These are phyloP conservation scores for Diorhabda sublineata DNA, from an alignment of 1,140 invertebrate species.

Conservation along the genomic window DNA sequence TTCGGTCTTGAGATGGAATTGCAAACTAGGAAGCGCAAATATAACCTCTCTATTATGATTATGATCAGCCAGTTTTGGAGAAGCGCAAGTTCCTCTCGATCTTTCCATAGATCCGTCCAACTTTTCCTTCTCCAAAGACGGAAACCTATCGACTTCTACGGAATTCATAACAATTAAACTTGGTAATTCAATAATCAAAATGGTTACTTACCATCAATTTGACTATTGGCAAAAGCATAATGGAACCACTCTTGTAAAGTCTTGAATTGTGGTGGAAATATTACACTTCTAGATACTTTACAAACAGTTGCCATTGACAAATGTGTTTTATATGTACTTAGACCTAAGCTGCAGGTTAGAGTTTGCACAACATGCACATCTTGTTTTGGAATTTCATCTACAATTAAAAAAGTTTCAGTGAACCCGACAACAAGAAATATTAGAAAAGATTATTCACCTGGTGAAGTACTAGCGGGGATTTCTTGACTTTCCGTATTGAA, in stretches of 20 bases:
- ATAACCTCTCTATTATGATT: constrained; percentile 92
- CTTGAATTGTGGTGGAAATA: constrained; percentile 93
- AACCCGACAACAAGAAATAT: not conserved
- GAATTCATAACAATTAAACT: constrained; percentile 20
- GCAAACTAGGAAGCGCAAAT: constrained; percentile 88
- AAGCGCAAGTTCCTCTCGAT: constrained; percentile 43
- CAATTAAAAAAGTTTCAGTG: constrained; percentile 19
- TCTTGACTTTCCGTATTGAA: constrained; percentile 94
- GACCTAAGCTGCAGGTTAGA: constrained; percentile 83
- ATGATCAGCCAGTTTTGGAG: constrained; percentile 66
- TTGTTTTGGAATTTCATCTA: constrained; percentile 38
- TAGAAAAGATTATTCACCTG: constrained; percentile 46
- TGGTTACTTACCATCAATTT: constrained; percentile 76
- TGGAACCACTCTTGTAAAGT: constrained; percentile 94
- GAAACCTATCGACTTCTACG: constrained; percentile 83
- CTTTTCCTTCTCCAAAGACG: constrained; percentile 69
- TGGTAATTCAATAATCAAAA: too few relatives aligned
- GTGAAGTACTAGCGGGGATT: constrained; percentile 62
- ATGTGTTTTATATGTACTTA: constrained; percentile 62
- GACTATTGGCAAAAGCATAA: constrained; percentile 90
- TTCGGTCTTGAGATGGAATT: constrained; percentile 89
- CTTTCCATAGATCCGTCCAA: constrained; percentile 52
- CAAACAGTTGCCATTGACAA: constrained; percentile 91
- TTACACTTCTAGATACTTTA: constrained; percentile 81
- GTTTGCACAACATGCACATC: constrained; percentile 79